These are phyloP conservation scores for Yponomeuta cagnagella DNA, from an alignment of 2,888 invertebrate species.

Conservation along the genomic window DNA sequence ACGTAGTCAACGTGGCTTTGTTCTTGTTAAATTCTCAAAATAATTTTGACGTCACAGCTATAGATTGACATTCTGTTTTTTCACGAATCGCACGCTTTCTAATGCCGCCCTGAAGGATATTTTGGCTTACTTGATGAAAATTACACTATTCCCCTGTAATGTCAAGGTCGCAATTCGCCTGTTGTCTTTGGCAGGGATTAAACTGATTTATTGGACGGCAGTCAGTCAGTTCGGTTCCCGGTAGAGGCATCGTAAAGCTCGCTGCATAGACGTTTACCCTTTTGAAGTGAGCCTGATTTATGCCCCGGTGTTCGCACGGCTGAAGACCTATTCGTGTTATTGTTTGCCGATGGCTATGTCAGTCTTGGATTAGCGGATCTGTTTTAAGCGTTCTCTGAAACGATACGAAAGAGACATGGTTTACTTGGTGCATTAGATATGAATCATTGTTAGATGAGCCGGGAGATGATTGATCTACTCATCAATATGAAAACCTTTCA, in stretches of 20 bases:
- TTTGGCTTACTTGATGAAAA: background rate
- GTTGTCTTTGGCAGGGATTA: slow-evolving; percentile 56
- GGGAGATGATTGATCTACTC: no score
- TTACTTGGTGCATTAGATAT: no score
- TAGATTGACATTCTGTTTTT: no score
- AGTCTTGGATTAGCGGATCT: background rate
- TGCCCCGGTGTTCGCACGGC: background rate
- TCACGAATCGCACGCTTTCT: no score
- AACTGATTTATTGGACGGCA: slow-evolving; percentile 65
- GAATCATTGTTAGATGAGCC: no score
- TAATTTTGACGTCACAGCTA: no score
- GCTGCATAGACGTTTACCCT: slow-evolving; percentile 42
- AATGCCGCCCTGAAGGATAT: background rate
- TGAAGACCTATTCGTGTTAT: background rate
- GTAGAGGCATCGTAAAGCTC: slow-evolving; percentile 56
- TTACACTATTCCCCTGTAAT: background rate
- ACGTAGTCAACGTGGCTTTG: no score
- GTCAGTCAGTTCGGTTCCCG: slow-evolving; percentile 56
- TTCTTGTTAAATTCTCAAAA: no score
- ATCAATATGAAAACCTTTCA: no score
- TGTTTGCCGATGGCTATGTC: background rate
- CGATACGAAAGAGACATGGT: background rate
- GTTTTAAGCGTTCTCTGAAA: background rate
- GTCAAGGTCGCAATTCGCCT: slow-evolving; percentile 19
- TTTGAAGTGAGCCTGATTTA: slow-evolving; percentile 43